Evolutionary conservation across 2,888 invertebrate genomes (phyloP), one percentile per base, ranked within the genome.

Genomic region (Mesochorus sp.): DNA sequence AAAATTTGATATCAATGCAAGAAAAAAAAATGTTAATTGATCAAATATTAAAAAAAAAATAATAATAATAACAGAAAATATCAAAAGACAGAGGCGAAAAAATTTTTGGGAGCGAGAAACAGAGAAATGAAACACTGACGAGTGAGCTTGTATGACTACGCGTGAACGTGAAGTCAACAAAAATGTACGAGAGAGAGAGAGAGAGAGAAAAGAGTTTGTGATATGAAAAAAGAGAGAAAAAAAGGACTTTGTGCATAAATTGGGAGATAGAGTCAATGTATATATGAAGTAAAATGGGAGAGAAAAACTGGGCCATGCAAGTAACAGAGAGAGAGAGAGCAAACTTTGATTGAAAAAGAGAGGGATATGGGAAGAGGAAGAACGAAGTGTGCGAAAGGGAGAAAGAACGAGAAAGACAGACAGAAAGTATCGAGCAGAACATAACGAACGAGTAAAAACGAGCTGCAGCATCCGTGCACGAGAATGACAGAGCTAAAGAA

Each of bases 261-360:
- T n/a, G n/a, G n/a, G n/a, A n/a, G n/a, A n/a, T n/a, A n/a, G n/a
- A n/a, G n/a, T n/a, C n/a, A n/a, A n/a, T n/a, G n/a, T n/a, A n/a
- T n/a, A n/a, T n/a, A n/a, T n/a, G n/a, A n/a, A n/a, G n/a, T n/a
- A n/a, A n/a, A n/a, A n/a, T n/a, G n/a, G n/a, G n/a, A n/a, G n/a
- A n/a, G n/a, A n/a, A n/a, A n/a, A n/a, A n/a, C n/a, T n/a, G n/a
- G n/a, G n/a, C n/a, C n/a, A n/a, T n/a, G n/a, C n/a, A n/a, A n/a
- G 80, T 76, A 79, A 61, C 47, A 57, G 76, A 79, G 71, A 59
- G 61, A 74, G 78, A 80, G 76, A 80, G 72, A 82, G 68, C 3
- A 8, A 39, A 39, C 21, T 5, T 44, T 3, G 17, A 19, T 44
- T 19, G 19, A 80, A 74, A 77, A 80, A 70, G 78, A 76, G 81